phyloP scores from a whole-genome alignment of 1,140 invertebrate genomes.

The Solenopsis invicta region DNA sequence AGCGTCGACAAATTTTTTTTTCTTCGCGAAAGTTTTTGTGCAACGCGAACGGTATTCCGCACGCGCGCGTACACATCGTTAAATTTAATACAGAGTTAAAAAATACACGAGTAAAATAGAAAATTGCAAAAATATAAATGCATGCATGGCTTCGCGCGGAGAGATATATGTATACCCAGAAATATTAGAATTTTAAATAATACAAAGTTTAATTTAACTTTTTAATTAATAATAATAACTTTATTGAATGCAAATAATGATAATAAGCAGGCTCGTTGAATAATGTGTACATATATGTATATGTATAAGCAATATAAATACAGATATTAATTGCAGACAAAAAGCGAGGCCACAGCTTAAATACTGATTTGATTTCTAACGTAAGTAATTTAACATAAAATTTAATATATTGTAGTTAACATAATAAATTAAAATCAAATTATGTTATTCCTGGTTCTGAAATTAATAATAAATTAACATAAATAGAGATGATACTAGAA shows the following conservation, averaged over 20 bases:
- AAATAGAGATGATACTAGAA: too few relatives aligned
- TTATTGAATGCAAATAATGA: neutral
- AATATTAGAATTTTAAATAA: constrained; percentile 16
- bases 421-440: too few relatives aligned
- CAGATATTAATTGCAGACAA: too few relatives aligned
- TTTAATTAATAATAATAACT: constrained; percentile 32
- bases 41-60: neutral
- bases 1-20: constrained; percentile 43
- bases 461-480: too few relatives aligned
- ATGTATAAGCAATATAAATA: too few relatives aligned
- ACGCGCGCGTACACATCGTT: neutral
- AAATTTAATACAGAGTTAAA: constrained; percentile 39
- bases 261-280: too few relatives aligned
- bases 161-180: neutral
- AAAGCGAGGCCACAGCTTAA: too few relatives aligned
- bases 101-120: constrained; percentile 9
- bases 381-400: too few relatives aligned
- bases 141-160: neutral
- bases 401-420: too few relatives aligned
- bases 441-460: too few relatives aligned
- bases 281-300: too few relatives aligned
- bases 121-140: constrained; percentile 10
- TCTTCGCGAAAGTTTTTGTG: constrained; percentile 15
- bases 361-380: too few relatives aligned
- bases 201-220: neutral